phyloP scores from a whole-genome alignment of 2,888 invertebrate species.

The Venusia cambrica region DNA sequence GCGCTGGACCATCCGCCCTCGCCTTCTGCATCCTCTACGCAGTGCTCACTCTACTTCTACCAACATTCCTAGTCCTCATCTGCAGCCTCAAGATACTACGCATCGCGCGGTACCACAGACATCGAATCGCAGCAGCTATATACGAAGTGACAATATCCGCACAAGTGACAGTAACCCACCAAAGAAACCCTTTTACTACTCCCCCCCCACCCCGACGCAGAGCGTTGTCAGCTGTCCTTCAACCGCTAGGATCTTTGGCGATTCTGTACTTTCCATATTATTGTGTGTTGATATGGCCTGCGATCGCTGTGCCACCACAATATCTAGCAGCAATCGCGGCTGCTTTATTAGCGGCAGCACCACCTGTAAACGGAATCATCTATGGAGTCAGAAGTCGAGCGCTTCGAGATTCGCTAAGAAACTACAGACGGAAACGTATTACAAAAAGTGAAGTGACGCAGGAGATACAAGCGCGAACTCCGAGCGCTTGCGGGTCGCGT shows the following conservation, averaged over 20 bases:
- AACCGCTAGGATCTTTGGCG: constrained; percentile 86
- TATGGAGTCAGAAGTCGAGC: constrained; percentile 89
- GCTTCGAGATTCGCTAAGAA: constrained; percentile 86
- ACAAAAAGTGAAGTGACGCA: constrained; percentile 90
- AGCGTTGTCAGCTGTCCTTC: constrained; percentile 85
- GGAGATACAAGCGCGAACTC: constrained; percentile 90
- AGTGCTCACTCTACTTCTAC: constrained; percentile 83
- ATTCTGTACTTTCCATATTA: constrained; percentile 89
- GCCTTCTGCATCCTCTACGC: constrained; percentile 85
- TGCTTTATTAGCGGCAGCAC: constrained; percentile 85
- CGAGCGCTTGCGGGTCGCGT: constrained; percentile 88
- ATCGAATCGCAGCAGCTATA: constrained; percentile 91
- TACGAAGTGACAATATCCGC: constrained; percentile 92
- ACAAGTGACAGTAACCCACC: constrained; percentile 91
- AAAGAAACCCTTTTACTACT: constrained; percentile 88
- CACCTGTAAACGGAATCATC: constrained; percentile 87
- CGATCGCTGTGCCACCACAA: constrained; percentile 57
- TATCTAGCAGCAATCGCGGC: constrained; percentile 82
- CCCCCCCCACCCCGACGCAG: constrained; percentile 84
- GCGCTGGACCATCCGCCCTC: constrained; percentile 80
- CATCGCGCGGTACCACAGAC: constrained; percentile 87
- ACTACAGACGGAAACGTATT: constrained; percentile 89
- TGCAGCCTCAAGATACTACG: constrained; percentile 87
- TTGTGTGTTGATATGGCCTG: constrained; percentile 85
- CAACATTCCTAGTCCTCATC: constrained; percentile 84